phyloP scores from a whole-genome alignment of 2,113 vertebrate species.

The Oryzias javanicus region DNA sequence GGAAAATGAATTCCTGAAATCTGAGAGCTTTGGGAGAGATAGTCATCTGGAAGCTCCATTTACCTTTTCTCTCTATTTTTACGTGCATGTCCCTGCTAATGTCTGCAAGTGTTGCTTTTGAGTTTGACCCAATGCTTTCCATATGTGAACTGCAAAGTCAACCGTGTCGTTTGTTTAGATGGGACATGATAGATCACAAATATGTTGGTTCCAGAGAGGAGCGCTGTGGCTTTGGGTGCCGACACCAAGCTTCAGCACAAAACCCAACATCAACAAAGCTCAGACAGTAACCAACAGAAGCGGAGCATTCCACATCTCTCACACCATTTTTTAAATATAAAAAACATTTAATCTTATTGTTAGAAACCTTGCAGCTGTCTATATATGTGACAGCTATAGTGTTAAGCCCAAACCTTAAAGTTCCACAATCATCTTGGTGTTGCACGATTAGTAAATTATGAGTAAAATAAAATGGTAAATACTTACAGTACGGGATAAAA shows the following conservation, averaged over 20 bases:
- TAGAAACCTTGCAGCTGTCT: too few relatives aligned
- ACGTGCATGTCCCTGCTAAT: constrained; percentile 19
- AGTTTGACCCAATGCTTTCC: constrained; percentile 60
- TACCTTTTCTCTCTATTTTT: constrained; percentile 47
- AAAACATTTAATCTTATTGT: too few relatives aligned
- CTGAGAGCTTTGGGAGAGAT: constrained; percentile 44
- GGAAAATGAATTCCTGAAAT: constrained; percentile 66
- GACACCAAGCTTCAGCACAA: constrained; percentile 49
- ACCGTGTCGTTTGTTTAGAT: constrained; percentile 63
- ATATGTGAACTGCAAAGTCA: constrained; percentile 49
- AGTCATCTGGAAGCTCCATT: constrained; percentile 69
- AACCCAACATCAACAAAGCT: constrained; percentile 45
- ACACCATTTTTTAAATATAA: too few relatives aligned
- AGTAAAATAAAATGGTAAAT: too few relatives aligned
- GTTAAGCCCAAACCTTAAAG: too few relatives aligned
- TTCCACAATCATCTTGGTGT: too few relatives aligned
- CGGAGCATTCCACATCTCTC: constrained; percentile 29
- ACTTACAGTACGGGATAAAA: too few relatives aligned
- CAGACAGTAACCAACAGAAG: constrained; percentile 40
- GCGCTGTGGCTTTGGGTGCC: constrained; percentile 25
- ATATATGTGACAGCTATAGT: too few relatives aligned
- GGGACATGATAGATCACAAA: constrained; percentile 54
- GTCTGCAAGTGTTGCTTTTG: constrained; percentile 26
- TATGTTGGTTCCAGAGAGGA: constrained; percentile 23
- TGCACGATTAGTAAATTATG: too few relatives aligned